These are phyloP conservation scores for Aromia moschata DNA, from an alignment of 2,888 invertebrate genomes.

Conservation along the genomic window DNA sequence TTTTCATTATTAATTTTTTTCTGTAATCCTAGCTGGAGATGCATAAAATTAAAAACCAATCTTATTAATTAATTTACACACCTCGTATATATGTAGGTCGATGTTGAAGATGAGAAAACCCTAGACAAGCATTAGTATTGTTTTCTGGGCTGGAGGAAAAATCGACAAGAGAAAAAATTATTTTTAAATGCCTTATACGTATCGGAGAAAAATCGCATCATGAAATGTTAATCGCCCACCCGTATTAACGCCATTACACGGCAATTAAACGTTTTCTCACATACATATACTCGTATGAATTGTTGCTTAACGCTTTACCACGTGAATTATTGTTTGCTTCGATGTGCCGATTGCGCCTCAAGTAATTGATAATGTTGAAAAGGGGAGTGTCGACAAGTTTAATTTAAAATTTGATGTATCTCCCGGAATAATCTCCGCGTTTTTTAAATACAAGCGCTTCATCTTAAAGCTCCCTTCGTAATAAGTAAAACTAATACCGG, in stretches of 20 bases:
- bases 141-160: no score
- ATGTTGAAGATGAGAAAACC: no score
- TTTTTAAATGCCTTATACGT: no score
- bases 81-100: no score
- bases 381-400: slow-evolving; percentile 7
- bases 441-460: slow-evolving; percentile 9
- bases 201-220: no score
- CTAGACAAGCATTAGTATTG: no score
- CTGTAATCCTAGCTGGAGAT: no score
- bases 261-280: background rate
- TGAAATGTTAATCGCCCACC: background rate
- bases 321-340: slow-evolving; percentile 8
- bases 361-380: background rate
- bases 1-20: no score
- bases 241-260: background rate
- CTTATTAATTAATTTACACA: no score
- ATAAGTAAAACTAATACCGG: slow-evolving; percentile 1
- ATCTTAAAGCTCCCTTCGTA: slow-evolving; percentile 1
- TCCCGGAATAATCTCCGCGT: background rate
- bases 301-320: background rate
- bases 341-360: background rate
- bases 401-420: slow-evolving; percentile 16
- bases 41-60: no score
- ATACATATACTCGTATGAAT: no score
- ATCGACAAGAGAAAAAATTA: no score